phyloP scores from a whole-genome alignment of 2,888 invertebrate genomes.

The Pyrochroa serraticornis region DNA sequence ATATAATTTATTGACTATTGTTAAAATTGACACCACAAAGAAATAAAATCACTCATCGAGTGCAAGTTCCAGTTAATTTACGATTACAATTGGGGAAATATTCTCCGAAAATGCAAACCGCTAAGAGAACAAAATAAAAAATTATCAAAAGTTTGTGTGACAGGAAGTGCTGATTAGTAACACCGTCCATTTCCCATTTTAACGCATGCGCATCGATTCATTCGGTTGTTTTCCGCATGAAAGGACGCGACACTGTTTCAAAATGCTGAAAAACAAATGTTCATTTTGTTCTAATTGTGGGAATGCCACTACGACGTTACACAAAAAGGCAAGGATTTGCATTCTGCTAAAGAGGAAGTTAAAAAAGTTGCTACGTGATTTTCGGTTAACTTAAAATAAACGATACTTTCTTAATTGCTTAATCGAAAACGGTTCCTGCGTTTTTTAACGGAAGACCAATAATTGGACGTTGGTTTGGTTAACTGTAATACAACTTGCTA shows the following conservation, averaged over 20 bases:
- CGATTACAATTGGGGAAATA: constrained; percentile 25
- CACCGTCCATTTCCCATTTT: constrained; percentile 28
- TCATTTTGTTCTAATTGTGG: constrained; percentile 36
- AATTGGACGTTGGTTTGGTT: constrained; percentile 20
- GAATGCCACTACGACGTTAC: constrained; percentile 30
- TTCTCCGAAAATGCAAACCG: constrained; percentile 25
- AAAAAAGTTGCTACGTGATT: constrained; percentile 37
- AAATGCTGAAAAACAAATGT: constrained; percentile 34
- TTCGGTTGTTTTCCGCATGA: constrained; percentile 33
- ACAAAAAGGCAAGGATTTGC: constrained; percentile 29
- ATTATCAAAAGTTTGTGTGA: constrained; percentile 27
- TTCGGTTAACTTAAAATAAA: constrained; percentile 28
- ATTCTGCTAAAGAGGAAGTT: constrained; percentile 33
- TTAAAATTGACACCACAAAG: constrained; percentile 12
- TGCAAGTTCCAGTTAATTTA: constrained; percentile 32
- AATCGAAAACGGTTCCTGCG: constrained; percentile 38
- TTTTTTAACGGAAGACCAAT: constrained; percentile 23
- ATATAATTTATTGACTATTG: constrained; percentile 15
- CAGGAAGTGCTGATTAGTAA: constrained; percentile 35
- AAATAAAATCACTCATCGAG: constrained; percentile 9
- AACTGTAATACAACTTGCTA: constrained; percentile 19
- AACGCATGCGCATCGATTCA: constrained; percentile 18
- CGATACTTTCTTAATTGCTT: constrained; percentile 36
- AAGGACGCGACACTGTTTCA: constrained; percentile 25
- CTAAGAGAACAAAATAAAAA: constrained; percentile 22